Base-by-base conservation (phyloP, 2,888 invertebrate species). In the Physocephala rufipes region DNA sequence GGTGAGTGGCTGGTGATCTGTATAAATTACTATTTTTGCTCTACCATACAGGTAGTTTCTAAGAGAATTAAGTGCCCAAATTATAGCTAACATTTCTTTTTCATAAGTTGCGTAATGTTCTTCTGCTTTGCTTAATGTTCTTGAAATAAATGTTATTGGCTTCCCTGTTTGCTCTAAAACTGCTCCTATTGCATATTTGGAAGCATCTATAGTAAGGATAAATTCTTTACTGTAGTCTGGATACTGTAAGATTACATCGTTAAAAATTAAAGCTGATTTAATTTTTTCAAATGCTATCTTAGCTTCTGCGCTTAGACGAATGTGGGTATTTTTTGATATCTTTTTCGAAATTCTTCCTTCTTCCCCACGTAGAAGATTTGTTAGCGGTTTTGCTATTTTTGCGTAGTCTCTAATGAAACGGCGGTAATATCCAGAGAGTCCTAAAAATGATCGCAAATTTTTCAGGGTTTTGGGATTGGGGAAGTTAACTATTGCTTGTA, bases 361-460 rank as follows among this genome's bases (percentile, higher is more conserved):
- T 36, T 67, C 67, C 24, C 67, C 67, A 24, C 58, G 24, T 36
- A 55, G 15, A 55, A 72, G 61, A n/a, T n/a, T 26, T 30, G 71
- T 74, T 13, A 74, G 53, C n/a, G 68, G 74, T 59, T 74, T 73
- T 19, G 72, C 71, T 13, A 67, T 12, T n/a, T n/a, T n/a, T n/a
- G n/a, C n/a, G n/a, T n/a, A n/a, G n/a, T n/a, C n/a, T n/a, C n/a
- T n/a, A n/a, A 67, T 67, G 15, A 67, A 67, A 4, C 67, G 3
- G 2, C 73, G 67, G 47, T 73, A 74, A 49, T 74, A 75, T 4
- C 73, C 73, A 47, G 75, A 73, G 19, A 76, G 21, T 4, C 74
- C 75, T 12, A 73, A 58, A 45, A 76, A 73, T 0, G 69, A 71
- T 65, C 76, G 24, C 1, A 76, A 68, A 26, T 75, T 73, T 36